A percentile compares a stretch with the other conserved stretches of the same genome.
Evolutionary conservation across 2,797 vertebrate species (phyloP).

Genomic region (Darevskia nairensis): DNA sequence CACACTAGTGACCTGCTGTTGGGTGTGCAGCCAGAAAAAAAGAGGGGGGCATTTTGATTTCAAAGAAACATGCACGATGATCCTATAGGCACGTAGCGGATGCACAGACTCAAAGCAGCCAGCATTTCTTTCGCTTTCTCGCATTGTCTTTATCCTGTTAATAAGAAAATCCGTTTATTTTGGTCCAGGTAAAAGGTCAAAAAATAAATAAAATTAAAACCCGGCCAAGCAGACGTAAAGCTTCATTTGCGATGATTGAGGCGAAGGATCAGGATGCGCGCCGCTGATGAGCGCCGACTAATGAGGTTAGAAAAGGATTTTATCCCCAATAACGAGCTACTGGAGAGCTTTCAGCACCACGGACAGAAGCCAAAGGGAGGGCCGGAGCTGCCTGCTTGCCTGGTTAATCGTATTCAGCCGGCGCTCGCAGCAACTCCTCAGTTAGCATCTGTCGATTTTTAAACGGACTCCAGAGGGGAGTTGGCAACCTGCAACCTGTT

Average conservation of each 20-base stretch:
- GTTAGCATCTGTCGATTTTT: background rate
- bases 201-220: background rate
- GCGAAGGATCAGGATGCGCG: background rate
- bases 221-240: background rate
- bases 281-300: background rate
- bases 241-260: background rate
- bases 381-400: background rate
- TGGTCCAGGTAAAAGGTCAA: background rate
- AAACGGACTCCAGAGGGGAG: no score
- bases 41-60: background rate
- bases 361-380: slow-evolving; percentile 30
- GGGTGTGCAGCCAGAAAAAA: background rate
- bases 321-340: background rate
- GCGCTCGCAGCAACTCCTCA: background rate
- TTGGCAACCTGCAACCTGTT: background rate
- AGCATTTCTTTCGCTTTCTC: background rate
- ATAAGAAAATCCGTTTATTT: background rate
- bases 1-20: background rate
- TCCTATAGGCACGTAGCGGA: background rate
- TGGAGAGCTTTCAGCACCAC: slow-evolving; percentile 12
- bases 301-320: background rate
- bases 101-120: no score
- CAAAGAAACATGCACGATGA: slow-evolving; percentile 14
- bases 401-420: background rate
- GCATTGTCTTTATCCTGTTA: background rate